Evolutionary conservation across 23 tunicate species (phyloP), one percentile per base, ranked within the genome.

Genomic region (Styela plicata): DNA sequence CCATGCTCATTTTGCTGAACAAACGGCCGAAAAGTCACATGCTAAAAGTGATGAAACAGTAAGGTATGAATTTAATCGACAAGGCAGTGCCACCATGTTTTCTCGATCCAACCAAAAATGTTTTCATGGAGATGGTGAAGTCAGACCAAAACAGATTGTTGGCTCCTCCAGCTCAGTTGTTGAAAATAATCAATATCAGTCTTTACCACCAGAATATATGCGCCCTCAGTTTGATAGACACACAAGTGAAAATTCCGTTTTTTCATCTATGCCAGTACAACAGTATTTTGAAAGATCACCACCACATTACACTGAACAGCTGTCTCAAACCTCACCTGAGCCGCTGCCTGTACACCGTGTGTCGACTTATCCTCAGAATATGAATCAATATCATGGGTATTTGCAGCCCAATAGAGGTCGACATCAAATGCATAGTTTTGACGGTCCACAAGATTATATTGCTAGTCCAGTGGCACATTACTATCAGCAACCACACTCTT

Each of bases 121-220:
- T 34, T 71, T 71, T 71, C 24, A 33, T 27, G 23, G 57, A 5
- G 57, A 27, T 2, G 77, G 34, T 5, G 77, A 71, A 30, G 77
- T 71, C 29, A 71, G 36, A 18, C 77, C 77, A 2, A 71, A 44
- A 13, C 57, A 44, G 57, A 5, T 44, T 7, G 57, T 44, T 44
- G 57, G 57, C 13, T 7, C 10, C 57, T 5, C 7, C 13, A 13
- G 10, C 57, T 5, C 10, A 44, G 7, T 44, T 13, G 13, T 5
- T 13, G 13, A 44, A 5, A 29, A 3, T 21, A 18, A 71, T 26
- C 37, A 33, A 29, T 32, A 26, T 28, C 31, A 26, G 10, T 66
- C 71, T 66, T 5, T 71, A 17, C 77, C 77, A 18, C 77, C 77
- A 3, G 7, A 71, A 33, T 29, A 71, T 44, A 44, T 44, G 57